Conservation (phyloP, 2,113 vertebrate species). For the Petaurus breviceps region DNA sequence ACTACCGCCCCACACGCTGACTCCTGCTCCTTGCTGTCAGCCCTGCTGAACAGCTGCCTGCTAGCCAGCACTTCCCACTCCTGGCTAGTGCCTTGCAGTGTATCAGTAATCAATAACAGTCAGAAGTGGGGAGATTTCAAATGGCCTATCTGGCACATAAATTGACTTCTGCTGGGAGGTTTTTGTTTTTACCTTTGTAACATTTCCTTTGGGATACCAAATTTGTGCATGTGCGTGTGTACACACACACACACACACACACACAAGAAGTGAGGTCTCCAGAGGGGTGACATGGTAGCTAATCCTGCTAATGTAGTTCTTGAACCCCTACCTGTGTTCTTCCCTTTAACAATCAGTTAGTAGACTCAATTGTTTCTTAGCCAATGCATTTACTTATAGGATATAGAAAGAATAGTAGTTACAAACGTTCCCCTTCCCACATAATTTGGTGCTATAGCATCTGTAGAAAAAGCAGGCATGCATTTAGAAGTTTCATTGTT, state of each 20-base stretch:
- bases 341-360: neutral
- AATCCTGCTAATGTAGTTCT: neutral
- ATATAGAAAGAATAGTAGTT: neutral
- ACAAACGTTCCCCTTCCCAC: neutral
- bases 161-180: neutral
- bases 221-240: neutral
- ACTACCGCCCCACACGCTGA: neutral
- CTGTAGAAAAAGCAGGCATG: neutral
- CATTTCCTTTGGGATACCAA: neutral
- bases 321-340: neutral
- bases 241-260: neutral
- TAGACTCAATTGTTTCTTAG: neutral
- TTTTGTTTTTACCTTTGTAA: neutral
- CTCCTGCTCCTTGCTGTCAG: neutral
- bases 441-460: neutral
- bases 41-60: neutral
- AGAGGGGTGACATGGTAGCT: neutral
- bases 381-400: neutral
- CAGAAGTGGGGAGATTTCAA: neutral
- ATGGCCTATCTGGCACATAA: neutral
- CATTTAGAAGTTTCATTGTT: neutral
- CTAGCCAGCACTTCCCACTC: neutral
- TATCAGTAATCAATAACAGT: neutral
- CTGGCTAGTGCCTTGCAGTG: neutral
- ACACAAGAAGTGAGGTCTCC: neutral